Evolutionary conservation across 2,113 vertebrate species (phyloP), one percentile per base, ranked within the genome.

Genomic region (Phalacrocorax carbo): DNA sequence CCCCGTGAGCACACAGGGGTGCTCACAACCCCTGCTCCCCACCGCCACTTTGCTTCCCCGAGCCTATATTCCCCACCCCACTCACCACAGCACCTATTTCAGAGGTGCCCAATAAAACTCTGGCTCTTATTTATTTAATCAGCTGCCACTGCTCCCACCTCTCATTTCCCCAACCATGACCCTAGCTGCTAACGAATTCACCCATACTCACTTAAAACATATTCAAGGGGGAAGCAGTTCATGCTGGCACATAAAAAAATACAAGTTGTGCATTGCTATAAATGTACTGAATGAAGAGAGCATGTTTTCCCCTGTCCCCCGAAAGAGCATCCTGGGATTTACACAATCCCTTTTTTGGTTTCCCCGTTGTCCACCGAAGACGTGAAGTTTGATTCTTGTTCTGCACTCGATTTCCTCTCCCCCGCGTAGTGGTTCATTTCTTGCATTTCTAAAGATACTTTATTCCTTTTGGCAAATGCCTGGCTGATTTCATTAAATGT

Each of bases 401-500:
- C 81, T 20, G 55, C 23, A 1, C 90, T 97, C 0, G 91, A 57
- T 71, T 96, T 96, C 9, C 88, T 95, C 11, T 97, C 82, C 4
- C 55, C 70, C 0, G 68, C 5, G 15, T 68, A 80, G 5, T 91
- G 64, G 75, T 98, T 97, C 46, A 95, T 97, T 88, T 99, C 98
- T 22, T 97, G 97, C 68, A 87, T 86, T 14, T 96, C 95, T 3
- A 91, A 73, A 11, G 94, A 49, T 4, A 98, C 95, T 93, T 99
- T 99, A 97, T 99, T 99, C 80, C 99, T 99, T 94, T 98, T 99
- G 93, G 98, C 97, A 88, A 99, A 99, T 30, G 98, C 99, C 91
- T 98, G 98, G 94, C 98, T 99, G 97, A 99, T 99, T 96, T 99
- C 99, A 62, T 98, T 78, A 19, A 99, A 98, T 7, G 99, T 99